Conservation (phyloP, 2,113 vertebrate genomes). For the Zapus hudsonius region DNA sequence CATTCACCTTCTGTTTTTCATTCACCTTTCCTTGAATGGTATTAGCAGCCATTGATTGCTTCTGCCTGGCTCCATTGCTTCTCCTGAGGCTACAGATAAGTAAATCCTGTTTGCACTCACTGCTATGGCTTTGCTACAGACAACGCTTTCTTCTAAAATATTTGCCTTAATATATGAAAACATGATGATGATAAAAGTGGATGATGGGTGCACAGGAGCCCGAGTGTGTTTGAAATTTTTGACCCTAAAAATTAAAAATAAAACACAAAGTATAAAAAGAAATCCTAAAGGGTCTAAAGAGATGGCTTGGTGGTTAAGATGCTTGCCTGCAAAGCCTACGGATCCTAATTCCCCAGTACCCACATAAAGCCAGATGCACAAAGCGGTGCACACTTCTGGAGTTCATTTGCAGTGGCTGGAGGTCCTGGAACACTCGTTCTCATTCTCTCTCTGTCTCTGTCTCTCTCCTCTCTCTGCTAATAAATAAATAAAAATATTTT, state of each 20-base stretch:
- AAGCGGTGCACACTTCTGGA: too few species aligned
- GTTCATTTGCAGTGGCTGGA: too few species aligned
- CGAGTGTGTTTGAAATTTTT: background rate
- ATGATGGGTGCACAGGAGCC: background rate
- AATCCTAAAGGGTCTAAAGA: too few species aligned
- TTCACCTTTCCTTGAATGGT: background rate
- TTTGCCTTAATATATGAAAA: background rate
- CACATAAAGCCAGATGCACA: too few species aligned
- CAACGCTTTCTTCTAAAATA: background rate
- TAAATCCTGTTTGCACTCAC: background rate
- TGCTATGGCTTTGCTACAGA: background rate
- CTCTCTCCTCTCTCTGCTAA: too few species aligned
- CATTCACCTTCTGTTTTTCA: background rate
- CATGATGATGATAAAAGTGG: background rate
- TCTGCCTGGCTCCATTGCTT: background rate
- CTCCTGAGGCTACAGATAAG: background rate
- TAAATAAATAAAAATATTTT: too few species aligned
- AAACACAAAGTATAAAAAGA: background rate
- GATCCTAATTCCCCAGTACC: too few species aligned
- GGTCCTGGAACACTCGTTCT: too few species aligned
- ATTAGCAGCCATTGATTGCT: background rate
- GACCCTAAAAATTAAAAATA: background rate
- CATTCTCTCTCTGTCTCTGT: too few species aligned
- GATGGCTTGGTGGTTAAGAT: too few species aligned
- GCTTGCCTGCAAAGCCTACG: too few species aligned